Evolutionary conservation across 2,113 vertebrate genomes (phyloP).

Genomic region (Tauraco erythrolophus): DNA sequence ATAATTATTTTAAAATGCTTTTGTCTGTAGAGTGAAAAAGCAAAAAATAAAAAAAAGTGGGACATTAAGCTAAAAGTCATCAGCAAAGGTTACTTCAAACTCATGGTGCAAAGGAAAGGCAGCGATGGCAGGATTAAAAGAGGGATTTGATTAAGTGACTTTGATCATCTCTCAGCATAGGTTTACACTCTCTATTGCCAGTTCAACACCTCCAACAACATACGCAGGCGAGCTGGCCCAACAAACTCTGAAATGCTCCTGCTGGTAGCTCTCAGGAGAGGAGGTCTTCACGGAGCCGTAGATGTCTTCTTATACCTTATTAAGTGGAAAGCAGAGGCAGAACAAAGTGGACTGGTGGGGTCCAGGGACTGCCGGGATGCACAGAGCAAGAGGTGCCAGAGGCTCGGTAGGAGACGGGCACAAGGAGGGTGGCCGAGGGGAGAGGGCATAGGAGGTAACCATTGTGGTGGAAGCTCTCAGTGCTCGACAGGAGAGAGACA

Average conservation of each 20-base stretch:
- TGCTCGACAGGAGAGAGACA: background rate
- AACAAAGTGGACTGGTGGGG: background rate
- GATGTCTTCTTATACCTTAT: background rate
- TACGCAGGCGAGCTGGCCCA: rapidly evolving
- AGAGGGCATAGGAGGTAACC: background rate
- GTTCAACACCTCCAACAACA: background rate
- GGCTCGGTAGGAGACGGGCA: background rate
- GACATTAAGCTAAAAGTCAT: background rate
- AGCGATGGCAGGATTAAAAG: background rate
- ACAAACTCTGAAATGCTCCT: background rate
- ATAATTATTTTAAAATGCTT: background rate
- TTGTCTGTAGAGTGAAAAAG: background rate
- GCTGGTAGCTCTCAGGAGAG: background rate
- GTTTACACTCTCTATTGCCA: background rate
- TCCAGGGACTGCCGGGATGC: background rate
- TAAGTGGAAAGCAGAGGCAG: background rate
- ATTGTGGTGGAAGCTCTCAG: rapidly evolving
- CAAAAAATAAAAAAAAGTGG: background rate
- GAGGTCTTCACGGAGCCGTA: background rate
- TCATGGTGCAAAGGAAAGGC: background rate
- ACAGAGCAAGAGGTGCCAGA: background rate
- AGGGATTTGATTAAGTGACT: background rate
- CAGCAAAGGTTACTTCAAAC: background rate
- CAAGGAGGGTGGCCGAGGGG: background rate
- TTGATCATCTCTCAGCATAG: background rate